Percentiles rank a stretch among this genome's conserved stretches.
Evolutionary conservation across 2,113 vertebrate genomes (phyloP).

Genomic region (Chionodraco myersi): DNA sequence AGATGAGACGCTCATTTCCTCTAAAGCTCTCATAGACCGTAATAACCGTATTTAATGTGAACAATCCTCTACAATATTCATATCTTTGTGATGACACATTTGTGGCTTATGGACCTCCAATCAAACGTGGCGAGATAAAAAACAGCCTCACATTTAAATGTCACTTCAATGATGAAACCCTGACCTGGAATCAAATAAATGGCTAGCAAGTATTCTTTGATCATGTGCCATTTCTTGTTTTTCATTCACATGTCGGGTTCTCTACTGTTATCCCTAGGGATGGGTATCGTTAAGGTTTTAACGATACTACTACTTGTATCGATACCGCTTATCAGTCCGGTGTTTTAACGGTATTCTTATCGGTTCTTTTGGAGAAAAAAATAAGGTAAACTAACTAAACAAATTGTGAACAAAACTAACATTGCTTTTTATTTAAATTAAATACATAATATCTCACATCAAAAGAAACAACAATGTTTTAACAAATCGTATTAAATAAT

Average conservation of each 20-base stretch:
- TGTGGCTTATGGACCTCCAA: slow-evolving; percentile 24
- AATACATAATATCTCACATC: too few species aligned
- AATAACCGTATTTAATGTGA: slow-evolving; percentile 16
- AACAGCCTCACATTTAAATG: slow-evolving; percentile 48
- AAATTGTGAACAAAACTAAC: too few species aligned
- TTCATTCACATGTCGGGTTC: slow-evolving; percentile 7
- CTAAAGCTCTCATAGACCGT: slow-evolving; percentile 11
- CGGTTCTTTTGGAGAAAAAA: too few species aligned
- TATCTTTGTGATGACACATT: slow-evolving; percentile 35
- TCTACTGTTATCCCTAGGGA: too few species aligned
- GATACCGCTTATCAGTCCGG: too few species aligned
- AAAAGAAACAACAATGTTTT: too few species aligned
- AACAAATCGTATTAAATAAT: too few species aligned
- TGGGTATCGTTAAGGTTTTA: too few species aligned
- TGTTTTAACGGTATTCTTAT: too few species aligned
- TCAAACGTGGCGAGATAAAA: slow-evolving; percentile 55
- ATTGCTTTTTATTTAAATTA: too few species aligned
- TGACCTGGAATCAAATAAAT: slow-evolving; percentile 58
- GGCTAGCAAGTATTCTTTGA: slow-evolving; percentile 33
- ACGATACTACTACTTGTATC: too few species aligned
- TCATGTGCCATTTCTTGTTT: slow-evolving; percentile 25
- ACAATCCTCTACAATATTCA: slow-evolving; percentile 35
- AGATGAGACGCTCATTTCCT: not conserved
- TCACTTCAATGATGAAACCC: slow-evolving; percentile 53
- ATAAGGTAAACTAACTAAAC: too few species aligned